Base-by-base conservation (phyloP, 2,797 vertebrate species). In the Spheniscus humboldti region DNA sequence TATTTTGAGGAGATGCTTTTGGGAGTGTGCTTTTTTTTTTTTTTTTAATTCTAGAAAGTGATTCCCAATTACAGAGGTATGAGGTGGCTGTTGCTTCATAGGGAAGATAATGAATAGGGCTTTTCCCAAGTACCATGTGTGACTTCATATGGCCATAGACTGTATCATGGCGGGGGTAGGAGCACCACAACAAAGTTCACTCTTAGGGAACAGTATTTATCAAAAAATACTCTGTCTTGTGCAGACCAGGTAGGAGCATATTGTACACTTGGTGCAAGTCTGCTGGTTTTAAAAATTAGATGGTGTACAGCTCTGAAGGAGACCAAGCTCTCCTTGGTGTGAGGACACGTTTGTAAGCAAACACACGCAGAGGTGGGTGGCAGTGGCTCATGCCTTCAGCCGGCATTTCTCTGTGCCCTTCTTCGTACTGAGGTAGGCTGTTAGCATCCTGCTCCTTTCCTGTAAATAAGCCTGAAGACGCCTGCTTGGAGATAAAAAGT, bases 281-380 rank as follows among this genome's bases (percentile, higher is more conserved):
- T 84, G 24, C n/a, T 76, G 43, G 10, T n/a, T 80, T 88, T 64
- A 69, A 85, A 85, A 68, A 64, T 77, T 5, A 47, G 47, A 30
- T 69, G 25, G 50, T 76, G 3, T 56, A 41, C 2, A 11, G 9
- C 37, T 90, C 18, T 73, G 63, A 48, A 86, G 66, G 47, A 90
- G 45, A 22, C 31, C 0, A 4, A 60, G 37, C 19, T 69, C 13
- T 76, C 2, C 2, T 77, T 0, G 1, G 33, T 18, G 6, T 25
- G 41, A 84, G 50, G 18, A 6, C 5, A 1, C 2, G 2, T 53
- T 78, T 2, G 1, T 84, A 50, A 72, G 45, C 53, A 56, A 41
- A 2, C 7, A 9, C 27, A 11, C 1, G 3, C 12, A 20, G 43
- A 35, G 10, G 18, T 72, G 62, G 24, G 17, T 81, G 59, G 57